These are phyloP conservation scores for Rotaria macrura DNA, from an alignment of 2,888 invertebrate genomes.

Conservation along the genomic window DNA sequence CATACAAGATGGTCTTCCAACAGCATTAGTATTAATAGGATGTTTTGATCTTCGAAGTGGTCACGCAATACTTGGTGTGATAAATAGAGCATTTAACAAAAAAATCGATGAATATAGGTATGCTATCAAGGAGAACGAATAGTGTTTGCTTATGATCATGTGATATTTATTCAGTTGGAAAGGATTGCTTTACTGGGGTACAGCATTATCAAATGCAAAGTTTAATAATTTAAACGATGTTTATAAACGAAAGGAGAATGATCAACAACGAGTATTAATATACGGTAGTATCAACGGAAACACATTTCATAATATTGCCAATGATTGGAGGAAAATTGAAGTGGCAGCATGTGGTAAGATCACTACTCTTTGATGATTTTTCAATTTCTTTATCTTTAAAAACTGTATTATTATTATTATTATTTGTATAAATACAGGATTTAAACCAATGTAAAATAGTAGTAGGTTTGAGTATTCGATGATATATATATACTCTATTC, in stretches of 20 bases:
- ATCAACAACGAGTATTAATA: not conserved
- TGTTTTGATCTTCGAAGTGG: not conserved
- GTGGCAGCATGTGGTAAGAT: not conserved
- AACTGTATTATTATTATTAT: too few relatives aligned
- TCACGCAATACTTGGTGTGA: not conserved
- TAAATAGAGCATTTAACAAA: not conserved
- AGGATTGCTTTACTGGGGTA: slow-evolving; percentile 5
- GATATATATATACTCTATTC: too few relatives aligned
- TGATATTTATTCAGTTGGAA: not conserved
- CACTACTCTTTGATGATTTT: too few relatives aligned
- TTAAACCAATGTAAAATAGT: too few relatives aligned
- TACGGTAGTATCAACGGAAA: not conserved
- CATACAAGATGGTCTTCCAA: not conserved
- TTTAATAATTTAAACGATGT: not conserved
- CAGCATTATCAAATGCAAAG: not conserved
- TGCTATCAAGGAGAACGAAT: not conserved
- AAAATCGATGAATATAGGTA: not conserved
- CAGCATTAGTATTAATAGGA: not conserved
- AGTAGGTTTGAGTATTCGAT: too few relatives aligned
- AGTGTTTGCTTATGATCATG: not conserved
- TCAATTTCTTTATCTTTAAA: too few relatives aligned
- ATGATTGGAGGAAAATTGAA: not conserved
- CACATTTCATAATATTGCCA: not conserved
- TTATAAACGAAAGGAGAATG: not conserved
- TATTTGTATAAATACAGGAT: too few relatives aligned